Base-by-base conservation (phyloP, 2,797 vertebrate species). In the Gymnothorax javanicus region DNA sequence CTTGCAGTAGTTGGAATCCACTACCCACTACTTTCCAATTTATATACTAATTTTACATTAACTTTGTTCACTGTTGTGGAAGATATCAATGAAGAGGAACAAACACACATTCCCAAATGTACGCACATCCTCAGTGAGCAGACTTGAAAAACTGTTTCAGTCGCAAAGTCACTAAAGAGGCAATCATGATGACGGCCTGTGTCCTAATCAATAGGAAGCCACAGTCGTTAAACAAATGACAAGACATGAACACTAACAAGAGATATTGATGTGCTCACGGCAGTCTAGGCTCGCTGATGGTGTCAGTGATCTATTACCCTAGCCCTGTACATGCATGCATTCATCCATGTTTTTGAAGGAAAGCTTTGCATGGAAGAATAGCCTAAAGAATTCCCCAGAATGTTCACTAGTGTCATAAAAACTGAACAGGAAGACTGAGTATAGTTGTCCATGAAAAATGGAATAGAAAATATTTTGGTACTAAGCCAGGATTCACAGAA, bases 171-270 rank as follows among this genome's bases (percentile, higher is more conserved):
- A 79, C 64, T 83, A 71, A 43, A 57, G 62, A 87, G 86, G 79
- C 79, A 83, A 83, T 87, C 62, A 50, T 54, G 25, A 71, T 43
- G 62, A 50, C 60, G 54, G 79, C 52, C 12, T 71, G 86, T 71
- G 86, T 83, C 62, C 86, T 62, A n/a, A 87, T 87, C 86, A 87
- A 71, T 71, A 81, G 83, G 1, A 64, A 50, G 64, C 60, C 67
- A 59, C 33, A 86, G 62, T 83, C 86, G 83, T 83, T 87, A 83
- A 23, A 25, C 15, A 11, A 83, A 57, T 52, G 54, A 52, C 64
- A 13, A 60, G 81, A 27, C 12, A 79, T 64, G 86, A 58, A 57
- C 17, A 5, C 64, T 56, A 83, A 71, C 20, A 50, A 82, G 7
- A 69, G 50, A 43, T 59, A 84, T 27, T 62, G 83, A 84, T 62